A percentile compares a stretch with the other conserved stretches of the same genome.
These are phyloP conservation scores for Allygus modestus DNA, from an alignment of 2,888 invertebrate genomes.

Conservation along the genomic window DNA sequence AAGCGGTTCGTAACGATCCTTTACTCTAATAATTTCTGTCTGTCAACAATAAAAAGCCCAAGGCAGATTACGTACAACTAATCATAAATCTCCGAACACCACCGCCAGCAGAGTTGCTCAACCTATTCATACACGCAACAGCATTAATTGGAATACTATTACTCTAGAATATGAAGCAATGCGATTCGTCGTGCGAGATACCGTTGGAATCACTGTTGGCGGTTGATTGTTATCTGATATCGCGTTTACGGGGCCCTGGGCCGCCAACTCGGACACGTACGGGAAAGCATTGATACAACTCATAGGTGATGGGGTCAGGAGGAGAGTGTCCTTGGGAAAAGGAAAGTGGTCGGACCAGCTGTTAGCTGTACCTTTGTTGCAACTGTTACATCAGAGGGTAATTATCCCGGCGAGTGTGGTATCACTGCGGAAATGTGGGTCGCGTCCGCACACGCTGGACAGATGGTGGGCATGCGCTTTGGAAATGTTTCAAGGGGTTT, in stretches of 20 bases:
- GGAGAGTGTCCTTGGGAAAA: slow-evolving; percentile 43
- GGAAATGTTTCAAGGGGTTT: no score
- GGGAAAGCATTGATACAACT: slow-evolving; percentile 32
- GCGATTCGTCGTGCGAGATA: slow-evolving; percentile 25
- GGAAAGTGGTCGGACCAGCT: slow-evolving; percentile 57
- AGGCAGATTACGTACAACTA: no score
- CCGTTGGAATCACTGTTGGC: background rate
- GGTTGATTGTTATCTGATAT: background rate
- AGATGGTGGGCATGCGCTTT: background rate
- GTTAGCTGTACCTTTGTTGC: slow-evolving; percentile 42
- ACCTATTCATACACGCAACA: slow-evolving; percentile 18
- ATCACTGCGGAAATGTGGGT: slow-evolving; percentile 48
- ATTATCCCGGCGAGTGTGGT: slow-evolving; percentile 23
- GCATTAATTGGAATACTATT: background rate
- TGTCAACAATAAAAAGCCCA: no score
- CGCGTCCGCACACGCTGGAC: background rate
- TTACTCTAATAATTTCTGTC: no score
- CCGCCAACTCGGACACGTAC: slow-evolving; percentile 2
- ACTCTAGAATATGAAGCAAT: slow-evolving; percentile 26
- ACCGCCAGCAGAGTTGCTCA: background rate
- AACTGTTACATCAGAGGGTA: slow-evolving; percentile 54
- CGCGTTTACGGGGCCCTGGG: background rate
- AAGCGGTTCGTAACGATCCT: no score
- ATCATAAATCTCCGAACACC: background rate
- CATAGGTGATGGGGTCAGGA: slow-evolving; percentile 3